Conservation (phyloP, 1,140 invertebrate species). For the Teleogryllus occipitalis region DNA sequence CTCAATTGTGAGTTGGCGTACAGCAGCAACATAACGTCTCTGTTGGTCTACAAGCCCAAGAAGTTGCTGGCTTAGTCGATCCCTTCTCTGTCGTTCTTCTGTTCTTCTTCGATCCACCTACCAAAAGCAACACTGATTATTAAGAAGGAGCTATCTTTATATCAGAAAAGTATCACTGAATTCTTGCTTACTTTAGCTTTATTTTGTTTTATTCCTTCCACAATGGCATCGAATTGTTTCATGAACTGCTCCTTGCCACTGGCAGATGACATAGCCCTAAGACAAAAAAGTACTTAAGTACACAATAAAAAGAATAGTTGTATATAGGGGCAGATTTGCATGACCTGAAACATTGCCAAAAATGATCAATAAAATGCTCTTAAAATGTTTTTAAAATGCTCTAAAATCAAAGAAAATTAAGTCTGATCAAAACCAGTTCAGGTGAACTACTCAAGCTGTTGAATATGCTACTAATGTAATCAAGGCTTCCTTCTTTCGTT, state of each 20-base stretch:
- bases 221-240: constrained; percentile 78
- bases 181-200: constrained; percentile 55
- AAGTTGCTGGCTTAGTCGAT: constrained; percentile 52
- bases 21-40: constrained; percentile 72
- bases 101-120: constrained; percentile 46
- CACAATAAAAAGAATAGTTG: no score
- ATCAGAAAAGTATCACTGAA: not conserved
- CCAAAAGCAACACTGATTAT: constrained; percentile 18
- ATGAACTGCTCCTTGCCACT: constrained; percentile 76
- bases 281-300: constrained; percentile 11
- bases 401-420: not conserved
- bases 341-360: no score
- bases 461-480: no score
- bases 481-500: no score
- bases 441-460: no score
- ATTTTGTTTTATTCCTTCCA: constrained; percentile 74
- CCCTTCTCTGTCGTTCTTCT: constrained; percentile 63
- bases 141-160: not conserved
- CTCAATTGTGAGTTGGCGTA: constrained; percentile 69
- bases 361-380: no score
- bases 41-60: constrained; percentile 67
- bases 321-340: no score
- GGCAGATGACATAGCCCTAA: constrained; percentile 57
- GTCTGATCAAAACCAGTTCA: not conserved
- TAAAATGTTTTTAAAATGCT: no score